A percentile compares a stretch with the other conserved stretches of the same genome.
These are phyloP conservation scores for Punctoribates punctum DNA, from an alignment of 2,888 invertebrate species.

Conservation along the genomic window DNA sequence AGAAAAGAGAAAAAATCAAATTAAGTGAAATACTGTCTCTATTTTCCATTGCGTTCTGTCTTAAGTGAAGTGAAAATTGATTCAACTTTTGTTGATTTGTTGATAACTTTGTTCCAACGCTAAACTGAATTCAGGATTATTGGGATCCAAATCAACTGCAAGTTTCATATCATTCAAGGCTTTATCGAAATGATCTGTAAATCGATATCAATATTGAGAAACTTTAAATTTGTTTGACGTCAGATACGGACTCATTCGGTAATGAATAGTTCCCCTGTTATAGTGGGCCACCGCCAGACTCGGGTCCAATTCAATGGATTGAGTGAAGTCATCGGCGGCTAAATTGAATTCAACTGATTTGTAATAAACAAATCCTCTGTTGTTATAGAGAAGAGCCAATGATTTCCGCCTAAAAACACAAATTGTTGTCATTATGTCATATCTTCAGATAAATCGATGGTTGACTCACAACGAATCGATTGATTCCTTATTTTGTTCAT, in stretches of 20 bases:
- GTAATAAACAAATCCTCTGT: conserved; percentile 11
- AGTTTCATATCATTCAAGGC: not conserved
- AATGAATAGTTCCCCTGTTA: conserved; percentile 22
- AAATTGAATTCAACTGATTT: conserved; percentile 25
- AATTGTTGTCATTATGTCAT: not conserved
- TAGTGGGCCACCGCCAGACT: not conserved
- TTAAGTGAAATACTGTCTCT: too few species aligned
- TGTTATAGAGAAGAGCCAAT: conserved; percentile 17
- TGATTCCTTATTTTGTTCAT: not conserved
- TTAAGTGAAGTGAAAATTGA: not conserved
- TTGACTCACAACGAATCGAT: not conserved
- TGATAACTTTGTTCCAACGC: not conserved
- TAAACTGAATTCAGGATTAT: not conserved
- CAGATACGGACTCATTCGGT: not conserved
- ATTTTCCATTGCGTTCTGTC: too few species aligned
- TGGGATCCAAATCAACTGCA: not conserved
- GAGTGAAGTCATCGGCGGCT: conserved; percentile 11
- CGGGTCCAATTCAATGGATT: not conserved
- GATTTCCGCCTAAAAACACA: not conserved
- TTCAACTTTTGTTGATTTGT: not conserved
- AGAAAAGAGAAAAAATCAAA: too few species aligned
- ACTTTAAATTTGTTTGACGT: not conserved
- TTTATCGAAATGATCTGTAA: conserved; percentile 6
- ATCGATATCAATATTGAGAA: not conserved
- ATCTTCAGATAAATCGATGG: not conserved